Base-by-base conservation (phyloP, 1,140 invertebrate genomes). In the Drosophila murphyi region DNA sequence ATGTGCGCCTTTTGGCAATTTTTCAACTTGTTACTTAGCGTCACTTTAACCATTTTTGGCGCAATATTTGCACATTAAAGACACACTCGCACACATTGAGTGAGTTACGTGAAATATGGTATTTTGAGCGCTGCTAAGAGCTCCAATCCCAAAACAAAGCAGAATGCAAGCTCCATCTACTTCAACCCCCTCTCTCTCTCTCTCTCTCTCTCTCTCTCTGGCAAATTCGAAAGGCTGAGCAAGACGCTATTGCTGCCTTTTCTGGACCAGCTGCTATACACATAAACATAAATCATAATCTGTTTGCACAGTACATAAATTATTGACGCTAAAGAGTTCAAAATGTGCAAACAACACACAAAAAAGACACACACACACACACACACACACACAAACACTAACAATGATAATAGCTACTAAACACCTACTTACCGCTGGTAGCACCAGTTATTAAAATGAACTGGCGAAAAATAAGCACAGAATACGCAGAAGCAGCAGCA, bases 291-390 rank as follows among this genome's bases (percentile, higher is more conserved):
- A 88, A 88, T 88, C 85, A 88, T 88, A 88, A 88, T 88, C 85
- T 88, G 68, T 72, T 80, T 71, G 85, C 85, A 76, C 76, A 88
- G 76, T 89, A 89, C 85, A 88, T 89, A 88, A 88, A 89, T 85
- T 88, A 88, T 88, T 88, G 85, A 89, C 76, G 80, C 85, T 72
- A 88, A 88, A 88, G 85, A 88, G 85, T 88, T 88, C 81, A 78
- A 70, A 88, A 88, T 68, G 72, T 65, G 72, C 72, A 64, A 70
- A 73, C 64, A 64, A 61, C 29, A 72, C 52, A 67, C 55, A 60
- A 28, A 12, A 41, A 8, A 37, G 43, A 39, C 60, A 43, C 55
- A 61, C 59, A 68, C 51, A 59, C 59, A 54, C n/a, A n/a, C n/a
- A n/a, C n/a, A n/a, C 60, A 67, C 47, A 57, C 39, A 51, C 48